Evolutionary conservation across 2,888 invertebrate genomes (phyloP), one percentile per base, ranked within the genome.

Genomic region (Dicyrtomina minuta): DNA sequence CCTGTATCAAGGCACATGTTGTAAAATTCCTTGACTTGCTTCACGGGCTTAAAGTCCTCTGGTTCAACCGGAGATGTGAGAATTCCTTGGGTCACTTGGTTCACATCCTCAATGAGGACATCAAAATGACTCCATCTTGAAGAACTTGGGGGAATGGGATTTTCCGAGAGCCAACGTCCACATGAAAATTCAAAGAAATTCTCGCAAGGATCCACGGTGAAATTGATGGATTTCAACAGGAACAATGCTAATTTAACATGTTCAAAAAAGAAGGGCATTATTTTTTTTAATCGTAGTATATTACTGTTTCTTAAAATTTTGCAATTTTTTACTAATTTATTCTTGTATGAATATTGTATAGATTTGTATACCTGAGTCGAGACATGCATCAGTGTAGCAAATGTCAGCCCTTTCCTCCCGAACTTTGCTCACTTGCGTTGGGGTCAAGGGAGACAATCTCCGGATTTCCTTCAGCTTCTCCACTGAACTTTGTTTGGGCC

Each of bases 1-100:
- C 51, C 22, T 20, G 39, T 20, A 59, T 77, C 68, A 12, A 67
- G 33, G 26, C 77, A 77, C 1, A 62, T 49, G 15, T 59, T 41
- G 61, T 72, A 77, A 27, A 71, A 75, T 12, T 72, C 66, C 64
- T 77, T 77, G 24, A 69, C 76, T 69, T 75, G 74, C 39, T 74
- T 76, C 13, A 77, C 69, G 4, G 76, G 76, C n/a, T 33, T 44
- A 10, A 75, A 70, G 66, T 76, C 77, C n/a, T 46, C 39, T 0
- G 71, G 41, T 10, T 70, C 58, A 17, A 68, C 68, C 0, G 61
- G 67, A 17, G 70, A 66, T 17, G 70, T 73, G 13, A 77, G 61
- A 56, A 77, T 76, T 53, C 8, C 66, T 68, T 72, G 72, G 27
- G 75, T 75, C 17, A 75, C 60, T 24, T 67, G 60, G 49, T 74